Conservation (phyloP, 1,140 invertebrate species). For the Tetramorium simillimum region DNA sequence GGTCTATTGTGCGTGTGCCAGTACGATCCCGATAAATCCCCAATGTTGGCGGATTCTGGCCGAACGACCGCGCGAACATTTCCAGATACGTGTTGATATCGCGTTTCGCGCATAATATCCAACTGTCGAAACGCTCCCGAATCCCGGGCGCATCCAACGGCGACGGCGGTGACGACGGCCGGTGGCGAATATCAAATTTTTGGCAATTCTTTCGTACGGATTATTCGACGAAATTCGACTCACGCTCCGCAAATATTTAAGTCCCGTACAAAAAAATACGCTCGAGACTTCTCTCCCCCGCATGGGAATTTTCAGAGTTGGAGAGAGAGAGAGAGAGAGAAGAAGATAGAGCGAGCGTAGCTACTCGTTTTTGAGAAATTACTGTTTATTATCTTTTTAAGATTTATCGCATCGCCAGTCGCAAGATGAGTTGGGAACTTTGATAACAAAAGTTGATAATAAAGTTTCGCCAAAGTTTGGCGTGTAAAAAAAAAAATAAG, state of each 20-base stretch:
- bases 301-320: slow-evolving; percentile 1
- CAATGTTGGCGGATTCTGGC: slow-evolving; percentile 5
- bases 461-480: slow-evolving; percentile 46
- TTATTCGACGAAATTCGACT: slow-evolving; percentile 12
- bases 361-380: slow-evolving; percentile 52
- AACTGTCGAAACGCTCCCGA: slow-evolving; percentile 28
- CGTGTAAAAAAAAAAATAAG: slow-evolving; percentile 39
- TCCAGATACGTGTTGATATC: slow-evolving; percentile 19
- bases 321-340: background rate
- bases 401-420: slow-evolving; percentile 56
- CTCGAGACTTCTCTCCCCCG: background rate
- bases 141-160: background rate
- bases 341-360: background rate
- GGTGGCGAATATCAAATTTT: slow-evolving; percentile 37
- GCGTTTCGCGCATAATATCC: slow-evolving; percentile 40
- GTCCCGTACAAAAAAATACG: slow-evolving; percentile 3
- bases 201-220: slow-evolving; percentile 7
- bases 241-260: slow-evolving; percentile 51
- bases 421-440: slow-evolving; percentile 58
- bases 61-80: slow-evolving; percentile 2
- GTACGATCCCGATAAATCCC: slow-evolving; percentile 52
- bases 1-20: slow-evolving; percentile 50
- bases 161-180: background rate
- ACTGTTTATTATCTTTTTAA: slow-evolving; percentile 61
- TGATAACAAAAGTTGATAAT: slow-evolving; percentile 63